Base-by-base conservation (phyloP, 2,888 invertebrate species). In the Sarcophaga variegata region DNA sequence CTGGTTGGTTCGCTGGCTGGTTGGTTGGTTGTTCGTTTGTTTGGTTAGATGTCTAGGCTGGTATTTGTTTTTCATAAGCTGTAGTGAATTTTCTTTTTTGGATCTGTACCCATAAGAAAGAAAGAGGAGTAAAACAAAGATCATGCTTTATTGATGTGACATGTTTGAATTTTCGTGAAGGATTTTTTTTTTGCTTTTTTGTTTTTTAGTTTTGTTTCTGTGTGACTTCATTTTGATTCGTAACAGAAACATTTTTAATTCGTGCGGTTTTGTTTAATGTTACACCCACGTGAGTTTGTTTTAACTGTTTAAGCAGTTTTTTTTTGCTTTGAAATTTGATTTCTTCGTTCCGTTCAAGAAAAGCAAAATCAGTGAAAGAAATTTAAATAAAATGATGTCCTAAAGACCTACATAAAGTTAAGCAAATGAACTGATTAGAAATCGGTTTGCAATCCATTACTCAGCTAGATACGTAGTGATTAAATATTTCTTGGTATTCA, bases 241-340 rank as follows among this genome's bases (percentile, higher is more conserved):
- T 76, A 86, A 70, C 78, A 81, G 71, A 86, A 86, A 86, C 87
- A 87, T 84, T 87, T 87, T 87, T 84, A 81, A 84, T 83, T 87
- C 87, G 87, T 87, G 83, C 83, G 83, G 83, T 81, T 84, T 83
- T 87, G 87, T 83, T 81, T 87, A 79, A 87, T 87, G 87, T 87
- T 81, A 87, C 87, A 79, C 87, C 87, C 83, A 87, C 87, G 45
- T 81, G 17, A 62, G 37, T 69, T 78, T 67, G 69, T 81, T 66
- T 37, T 37, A 10, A 37, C 37, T 37, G 37, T 37, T 37, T 37
- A 2, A 54, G 14, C 1, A 22, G 3, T n/a, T 64, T 80, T 67
- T 81, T 62, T 69, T 70, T 70, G 4, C 54, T 45, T 63, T 12
- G 11, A 62, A 10, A 60, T 37, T 45, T n/a, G 60, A 20, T 54